Evolutionary conservation across 2,113 vertebrate genomes (phyloP).

Genomic region (Prunella fulvescens): DNA sequence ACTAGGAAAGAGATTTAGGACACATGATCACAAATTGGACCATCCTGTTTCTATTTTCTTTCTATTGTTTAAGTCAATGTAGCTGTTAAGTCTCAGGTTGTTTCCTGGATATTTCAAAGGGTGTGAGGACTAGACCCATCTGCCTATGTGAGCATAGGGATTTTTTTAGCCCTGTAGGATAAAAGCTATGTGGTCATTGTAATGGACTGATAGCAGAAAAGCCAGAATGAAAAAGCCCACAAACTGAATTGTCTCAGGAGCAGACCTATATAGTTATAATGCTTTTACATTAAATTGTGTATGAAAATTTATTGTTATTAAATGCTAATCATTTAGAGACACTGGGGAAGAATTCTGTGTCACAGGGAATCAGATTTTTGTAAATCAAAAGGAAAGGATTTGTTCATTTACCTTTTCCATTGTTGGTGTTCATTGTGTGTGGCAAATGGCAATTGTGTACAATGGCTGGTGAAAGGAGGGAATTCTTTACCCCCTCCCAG

Average conservation of each 20-base stretch:
- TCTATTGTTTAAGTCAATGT: neutral
- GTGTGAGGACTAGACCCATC: neutral
- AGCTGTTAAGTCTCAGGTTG: neutral
- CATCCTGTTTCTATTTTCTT: neutral
- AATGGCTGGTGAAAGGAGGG: neutral
- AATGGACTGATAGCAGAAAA: neutral
- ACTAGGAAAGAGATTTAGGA: neutral
- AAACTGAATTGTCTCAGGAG: neutral
- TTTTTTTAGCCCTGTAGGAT: neutral
- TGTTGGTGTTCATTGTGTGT: neutral
- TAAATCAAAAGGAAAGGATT: neutral
- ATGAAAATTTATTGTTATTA: neutral
- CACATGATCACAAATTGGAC: neutral
- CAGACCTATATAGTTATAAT: neutral
- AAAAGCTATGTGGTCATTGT: neutral
- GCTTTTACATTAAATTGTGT: neutral
- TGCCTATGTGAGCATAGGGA: neutral
- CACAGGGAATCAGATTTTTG: neutral
- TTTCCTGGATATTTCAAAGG: neutral
- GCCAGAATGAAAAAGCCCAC: neutral
- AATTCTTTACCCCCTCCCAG: neutral
- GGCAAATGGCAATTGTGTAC: neutral
- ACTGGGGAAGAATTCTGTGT: neutral
- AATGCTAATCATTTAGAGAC: neutral
- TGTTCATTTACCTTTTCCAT: neutral